A percentile compares a stretch with the other conserved stretches of the same genome.
Evolutionary conservation across 1,140 invertebrate species (phyloP).

Genomic region (Calephelis nemesis): DNA sequence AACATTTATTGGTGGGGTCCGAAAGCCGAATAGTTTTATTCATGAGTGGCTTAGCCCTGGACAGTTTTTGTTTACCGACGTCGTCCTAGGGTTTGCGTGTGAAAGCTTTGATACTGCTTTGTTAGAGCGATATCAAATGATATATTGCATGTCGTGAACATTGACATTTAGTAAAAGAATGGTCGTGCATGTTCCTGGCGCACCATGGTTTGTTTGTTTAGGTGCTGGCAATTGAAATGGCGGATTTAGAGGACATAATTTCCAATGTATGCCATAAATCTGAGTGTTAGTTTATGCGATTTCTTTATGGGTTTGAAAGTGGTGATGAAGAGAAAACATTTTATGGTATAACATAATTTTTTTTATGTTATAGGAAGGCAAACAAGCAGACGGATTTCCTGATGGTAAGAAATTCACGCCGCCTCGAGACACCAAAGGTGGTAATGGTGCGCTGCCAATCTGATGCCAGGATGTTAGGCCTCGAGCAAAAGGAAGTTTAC

Average conservation of each 20-base stretch:
- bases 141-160: conserved; percentile 68
- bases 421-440: too few relatives aligned
- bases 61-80: conserved; percentile 69
- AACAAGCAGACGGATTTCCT: too few relatives aligned
- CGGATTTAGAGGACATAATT: conserved; percentile 34
- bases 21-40: conserved; percentile 61
- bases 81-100: conserved; percentile 62
- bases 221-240: conserved; percentile 39
- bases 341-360: too few relatives aligned
- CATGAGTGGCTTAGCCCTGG: conserved; percentile 69
- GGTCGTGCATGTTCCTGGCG: conserved; percentile 48
- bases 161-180: conserved; percentile 65
- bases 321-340: too few relatives aligned
- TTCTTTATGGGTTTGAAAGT: background rate
- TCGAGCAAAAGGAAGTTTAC: too few relatives aligned
- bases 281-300: conserved; percentile 5
- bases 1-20: conserved; percentile 73
- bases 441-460: too few relatives aligned
- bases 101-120: conserved; percentile 69
- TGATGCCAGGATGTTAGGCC: too few relatives aligned
- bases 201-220: conserved; percentile 58
- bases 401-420: too few relatives aligned
- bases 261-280: conserved; percentile 17
- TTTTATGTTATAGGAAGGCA: too few relatives aligned
- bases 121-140: conserved; percentile 73